Evolutionary conservation across 2,888 invertebrate species (phyloP).

Genomic region (Catotricha subobsoleta): DNA sequence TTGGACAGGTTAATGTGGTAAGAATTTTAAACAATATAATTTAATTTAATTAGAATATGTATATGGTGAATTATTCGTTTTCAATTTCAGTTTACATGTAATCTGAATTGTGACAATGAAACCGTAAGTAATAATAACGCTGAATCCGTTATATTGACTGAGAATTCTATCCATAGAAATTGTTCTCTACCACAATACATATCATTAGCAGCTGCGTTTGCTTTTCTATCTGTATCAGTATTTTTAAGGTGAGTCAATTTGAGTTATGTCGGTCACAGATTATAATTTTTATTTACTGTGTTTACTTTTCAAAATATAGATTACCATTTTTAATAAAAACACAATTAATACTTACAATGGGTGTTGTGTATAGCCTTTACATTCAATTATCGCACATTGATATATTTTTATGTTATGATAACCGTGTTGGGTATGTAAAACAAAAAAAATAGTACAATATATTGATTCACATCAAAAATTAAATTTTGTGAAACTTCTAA

Average conservation of each 20-base stretch:
- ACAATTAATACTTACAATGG: slow-evolving; percentile 56
- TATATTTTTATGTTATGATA: slow-evolving; percentile 68
- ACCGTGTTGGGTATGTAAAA: slow-evolving; percentile 47
- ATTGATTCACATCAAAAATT: too few relatives aligned
- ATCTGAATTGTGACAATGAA: slow-evolving; percentile 26
- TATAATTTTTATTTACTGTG: neutral
- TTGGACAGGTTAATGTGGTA: slow-evolving; percentile 86
- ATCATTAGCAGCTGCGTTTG: slow-evolving; percentile 65
- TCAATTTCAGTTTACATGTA: slow-evolving; percentile 46
- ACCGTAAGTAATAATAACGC: slow-evolving; percentile 18
- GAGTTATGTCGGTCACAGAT: neutral
- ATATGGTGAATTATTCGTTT: too few relatives aligned
- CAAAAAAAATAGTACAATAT: too few relatives aligned
- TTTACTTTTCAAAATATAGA: slow-evolving; percentile 18
- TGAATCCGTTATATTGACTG: slow-evolving; percentile 15
- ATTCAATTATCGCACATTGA: slow-evolving; percentile 65
- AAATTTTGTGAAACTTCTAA: slow-evolving; percentile 5
- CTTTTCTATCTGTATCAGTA: slow-evolving; percentile 67
- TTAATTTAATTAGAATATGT: too few relatives aligned
- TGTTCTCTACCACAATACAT: slow-evolving; percentile 79
- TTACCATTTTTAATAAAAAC: slow-evolving; percentile 71
- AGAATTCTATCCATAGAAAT: slow-evolving; percentile 45
- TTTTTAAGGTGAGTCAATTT: slow-evolving; percentile 47
- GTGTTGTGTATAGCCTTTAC: slow-evolving; percentile 58
- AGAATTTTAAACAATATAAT: slow-evolving; percentile 29